Base-by-base conservation (phyloP, 2,797 vertebrate species). In the Peromyscus attwateri region DNA sequence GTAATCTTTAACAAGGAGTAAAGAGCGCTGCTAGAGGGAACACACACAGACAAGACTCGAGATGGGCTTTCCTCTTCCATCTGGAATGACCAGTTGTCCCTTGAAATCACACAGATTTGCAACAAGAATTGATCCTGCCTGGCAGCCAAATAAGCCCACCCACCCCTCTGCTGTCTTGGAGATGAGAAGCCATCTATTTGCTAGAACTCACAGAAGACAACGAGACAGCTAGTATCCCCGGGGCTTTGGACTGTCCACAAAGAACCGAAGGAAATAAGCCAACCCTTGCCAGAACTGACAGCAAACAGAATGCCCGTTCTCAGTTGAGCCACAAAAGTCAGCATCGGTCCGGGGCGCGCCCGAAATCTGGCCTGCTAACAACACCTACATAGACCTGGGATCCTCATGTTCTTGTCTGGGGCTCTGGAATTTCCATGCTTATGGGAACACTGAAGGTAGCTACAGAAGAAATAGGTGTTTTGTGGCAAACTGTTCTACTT, bases 91-190 rank as follows among this genome's bases (percentile, higher is more conserved):
- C 88, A 60, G 82, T 84, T 62, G 11, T 92, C 88, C 64, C 87
- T 87, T 64, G 88, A 94, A 96, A 49, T 71, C 55, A 88, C 94
- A 70, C 40, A 93, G 92, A 97, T 92, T 95, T 97, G 85, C 89
- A 87, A 81, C n/a, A 3, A 40, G 62, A 79, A 90, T 85, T 81
- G 85, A 96, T 90, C 75, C 76, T 94, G 64, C 80, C 82, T 93
- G 82, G 88, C 75, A 92, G 76, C 19, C 7, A 92, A 70, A 55
- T 77, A 77, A 31, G 9, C 43, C 75, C 11, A 23, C 66, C 76
- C 34, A 49, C 66, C 90, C 73, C 66, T 70, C 29, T 0, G 46
- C 89, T 83, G 64, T 96, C 95, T 89, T 81, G 79, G 83, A 95
- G 94, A 87, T 29, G 37, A 49, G 57, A 97, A 94, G 70, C 83